Evolutionary conservation across 2,797 vertebrate genomes (phyloP), one percentile per base, ranked within the genome.

Genomic region (Dendrocincla fuliginosa): DNA sequence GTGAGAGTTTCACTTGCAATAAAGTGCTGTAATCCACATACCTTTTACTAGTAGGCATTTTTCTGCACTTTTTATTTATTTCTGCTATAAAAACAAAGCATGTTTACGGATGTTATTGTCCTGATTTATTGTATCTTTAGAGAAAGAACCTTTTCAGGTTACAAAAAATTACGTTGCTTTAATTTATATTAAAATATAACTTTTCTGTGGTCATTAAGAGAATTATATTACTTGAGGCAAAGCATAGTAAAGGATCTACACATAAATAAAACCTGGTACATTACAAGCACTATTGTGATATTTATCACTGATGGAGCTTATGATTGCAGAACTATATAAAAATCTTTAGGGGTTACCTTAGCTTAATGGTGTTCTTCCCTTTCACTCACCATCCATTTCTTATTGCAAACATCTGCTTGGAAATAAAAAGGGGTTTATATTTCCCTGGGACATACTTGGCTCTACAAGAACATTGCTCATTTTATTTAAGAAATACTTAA

Each of bases 361-460:
- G 46, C 97, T 97, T 98, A 98, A 98, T 96, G 96, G 94, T 93
- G 91, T 91, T 97, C 97, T 98, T 97, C 97, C 97, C 97, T 96
- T 97, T 98, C 98, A 97, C 95, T 98, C 98, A 98, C 96, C 97
- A 97, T 97, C 97, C 94, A 97, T 97, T 98, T 98, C 98, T 98
- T 98, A 98, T 98, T 98, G 95, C 98, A 98, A 98, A 98, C 98
- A 98, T 98, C 97, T 98, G 98, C 97, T 97, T 97, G 96, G 96
- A 98, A 98, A 98, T 97, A 97, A 97, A 97, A 98, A 97, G 95
- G 96, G 96, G 87, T 98, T 98, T 97, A 96, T 96, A 97, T 98
- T 98, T 98, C 98, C 98, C 97, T 97, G 96, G 97, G 97, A 98
- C 96, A 91, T 96, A 97, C 97, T 97, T 98, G 97, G 97, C 98